These are phyloP conservation scores for Trochalopteron elliotii DNA, from an alignment of 2,113 vertebrate genomes.

Conservation along the genomic window DNA sequence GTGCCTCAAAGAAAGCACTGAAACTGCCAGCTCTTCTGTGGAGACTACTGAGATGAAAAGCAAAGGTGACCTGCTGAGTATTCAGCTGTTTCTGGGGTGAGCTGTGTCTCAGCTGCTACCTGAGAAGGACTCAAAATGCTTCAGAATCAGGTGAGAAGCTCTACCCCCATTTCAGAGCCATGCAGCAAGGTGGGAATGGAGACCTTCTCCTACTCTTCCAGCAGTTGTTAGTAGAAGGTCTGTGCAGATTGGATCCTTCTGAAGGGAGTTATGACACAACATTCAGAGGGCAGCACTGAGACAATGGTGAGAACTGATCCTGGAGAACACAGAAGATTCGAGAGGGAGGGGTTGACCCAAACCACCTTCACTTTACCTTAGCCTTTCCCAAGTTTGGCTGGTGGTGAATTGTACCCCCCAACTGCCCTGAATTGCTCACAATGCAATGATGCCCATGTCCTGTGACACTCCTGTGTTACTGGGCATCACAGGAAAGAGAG, in stretches of 20 bases:
- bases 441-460: accelerated
- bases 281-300: accelerated
- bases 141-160: neutral
- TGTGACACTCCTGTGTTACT: neutral
- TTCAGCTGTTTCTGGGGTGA: neutral
- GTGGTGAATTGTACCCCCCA: neutral
- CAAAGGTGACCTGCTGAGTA: neutral
- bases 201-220: neutral
- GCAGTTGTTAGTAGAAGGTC: neutral
- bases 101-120: neutral
- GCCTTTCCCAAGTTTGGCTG: neutral
- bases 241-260: neutral
- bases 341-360: neutral
- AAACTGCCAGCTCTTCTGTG: neutral
- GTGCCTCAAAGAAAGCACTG: neutral
- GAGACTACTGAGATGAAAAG: neutral
- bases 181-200: neutral
- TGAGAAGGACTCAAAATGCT: neutral
- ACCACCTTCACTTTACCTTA: neutral
- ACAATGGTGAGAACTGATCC: neutral
- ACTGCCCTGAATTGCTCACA: neutral
- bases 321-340: neutral
- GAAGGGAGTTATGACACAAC: no score
- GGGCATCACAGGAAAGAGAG: neutral
- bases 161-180: neutral